Percentiles rank a stretch among this genome's conserved stretches.
Conservation (phyloP, 2,113 vertebrate genomes). For the Pterophyllum scalare region DNA sequence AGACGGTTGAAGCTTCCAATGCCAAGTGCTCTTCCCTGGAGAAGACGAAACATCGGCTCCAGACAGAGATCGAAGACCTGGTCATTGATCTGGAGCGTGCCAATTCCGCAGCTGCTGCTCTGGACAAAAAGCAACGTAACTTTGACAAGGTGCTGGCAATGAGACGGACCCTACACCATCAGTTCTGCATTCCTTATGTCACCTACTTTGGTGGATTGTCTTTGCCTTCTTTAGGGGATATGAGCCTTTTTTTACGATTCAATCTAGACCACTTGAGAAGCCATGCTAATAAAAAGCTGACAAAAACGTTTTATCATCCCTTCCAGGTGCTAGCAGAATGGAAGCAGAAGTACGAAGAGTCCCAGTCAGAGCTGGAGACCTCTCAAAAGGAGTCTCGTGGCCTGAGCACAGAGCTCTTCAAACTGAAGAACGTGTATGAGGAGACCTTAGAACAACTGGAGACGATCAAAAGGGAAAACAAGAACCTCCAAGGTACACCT, state of each 20-base stretch:
- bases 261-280: background rate
- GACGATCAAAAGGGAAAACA: constrained; percentile 92
- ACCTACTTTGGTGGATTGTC: background rate
- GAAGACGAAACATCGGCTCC: constrained; percentile 93
- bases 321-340: constrained; percentile 85
- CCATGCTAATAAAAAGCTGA: background rate
- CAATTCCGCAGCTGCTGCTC: constrained; percentile 84
- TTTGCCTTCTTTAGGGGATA: background rate
- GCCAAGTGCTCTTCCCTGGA: constrained; percentile 93
- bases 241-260: background rate
- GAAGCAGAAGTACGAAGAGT: constrained; percentile 92
- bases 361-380: constrained; percentile 87
- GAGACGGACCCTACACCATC: background rate
- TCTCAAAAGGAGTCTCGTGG: constrained; percentile 90
- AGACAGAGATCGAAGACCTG: constrained; percentile 92
- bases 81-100: constrained; percentile 89
- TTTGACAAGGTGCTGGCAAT: constrained; percentile 82
- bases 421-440: constrained; percentile 91
- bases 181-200: background rate
- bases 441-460: constrained; percentile 91
- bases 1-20: constrained; percentile 85
- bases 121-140: constrained; percentile 95
- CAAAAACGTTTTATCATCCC: background rate
- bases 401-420: constrained; percentile 94
- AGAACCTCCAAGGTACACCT: constrained; percentile 91